Evolutionary conservation across 2,797 vertebrate species (phyloP).

Genomic region (Pyrocephalus nanus): DNA sequence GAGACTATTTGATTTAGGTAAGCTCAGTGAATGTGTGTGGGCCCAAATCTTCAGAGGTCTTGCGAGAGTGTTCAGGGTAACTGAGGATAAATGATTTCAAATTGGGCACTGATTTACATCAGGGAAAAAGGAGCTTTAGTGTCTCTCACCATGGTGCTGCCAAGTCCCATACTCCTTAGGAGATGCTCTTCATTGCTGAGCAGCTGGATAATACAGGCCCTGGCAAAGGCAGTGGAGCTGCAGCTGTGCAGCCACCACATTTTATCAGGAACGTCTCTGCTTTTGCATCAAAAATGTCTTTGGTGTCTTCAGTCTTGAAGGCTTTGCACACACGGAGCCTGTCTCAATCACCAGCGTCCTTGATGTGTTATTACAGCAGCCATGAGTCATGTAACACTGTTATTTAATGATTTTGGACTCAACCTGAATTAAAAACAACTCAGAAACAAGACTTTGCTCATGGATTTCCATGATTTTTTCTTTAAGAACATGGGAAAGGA

Average conservation of each 20-base stretch:
- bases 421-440: background rate
- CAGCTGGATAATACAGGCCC: background rate
- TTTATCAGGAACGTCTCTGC: background rate
- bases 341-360: background rate
- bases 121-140: background rate
- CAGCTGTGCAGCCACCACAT: background rate
- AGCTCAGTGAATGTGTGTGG: rapidly evolving
- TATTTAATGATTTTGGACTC: background rate
- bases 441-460: background rate
- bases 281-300: background rate
- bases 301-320: background rate
- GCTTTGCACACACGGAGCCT: background rate
- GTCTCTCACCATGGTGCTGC: background rate
- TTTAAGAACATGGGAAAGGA: background rate
- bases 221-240: background rate
- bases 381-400: background rate
- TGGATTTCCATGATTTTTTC: background rate
- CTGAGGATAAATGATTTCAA: background rate
- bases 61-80: background rate
- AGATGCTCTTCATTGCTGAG: background rate
- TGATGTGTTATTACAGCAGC: background rate
- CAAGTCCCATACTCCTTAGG: background rate
- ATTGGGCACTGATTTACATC: background rate
- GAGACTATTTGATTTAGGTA: background rate
- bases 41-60: background rate